Percentiles rank a stretch among this genome's conserved stretches.
phyloP scores from a whole-genome alignment of 2,113 vertebrate species.

The Elephantulus edwardii region DNA sequence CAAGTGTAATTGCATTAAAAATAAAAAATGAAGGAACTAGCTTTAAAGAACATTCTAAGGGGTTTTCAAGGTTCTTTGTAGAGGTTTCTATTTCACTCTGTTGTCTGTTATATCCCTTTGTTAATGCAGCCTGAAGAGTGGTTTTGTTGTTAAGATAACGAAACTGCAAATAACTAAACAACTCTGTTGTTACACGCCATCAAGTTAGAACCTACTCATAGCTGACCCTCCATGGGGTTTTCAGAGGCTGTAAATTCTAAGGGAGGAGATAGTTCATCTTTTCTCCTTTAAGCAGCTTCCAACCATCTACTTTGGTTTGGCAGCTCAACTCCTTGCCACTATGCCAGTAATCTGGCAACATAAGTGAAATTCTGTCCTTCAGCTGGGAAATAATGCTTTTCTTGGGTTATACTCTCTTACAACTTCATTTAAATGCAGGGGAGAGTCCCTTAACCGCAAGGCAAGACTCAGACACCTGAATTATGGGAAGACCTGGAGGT shows the following conservation, averaged over 20 bases:
- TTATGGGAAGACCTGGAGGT: slow-evolving; percentile 76
- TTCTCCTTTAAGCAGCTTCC: no score
- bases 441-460: slow-evolving; percentile 55
- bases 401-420: neutral
- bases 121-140: slow-evolving; percentile 37
- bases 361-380: slow-evolving; percentile 2
- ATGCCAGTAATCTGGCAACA: neutral
- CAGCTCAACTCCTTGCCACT: no score
- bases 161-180: slow-evolving; percentile 27
- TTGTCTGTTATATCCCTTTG: slow-evolving; percentile 53
- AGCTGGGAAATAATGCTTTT: slow-evolving; percentile 26
- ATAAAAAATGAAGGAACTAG: slow-evolving; percentile 49
- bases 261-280: no score
- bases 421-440: slow-evolving; percentile 18
- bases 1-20: slow-evolving; percentile 33
- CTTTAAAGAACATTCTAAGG: slow-evolving; percentile 67
- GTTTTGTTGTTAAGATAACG: slow-evolving; percentile 12
- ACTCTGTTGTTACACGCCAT: no score
- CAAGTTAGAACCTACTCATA: no score
- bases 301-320: no score
- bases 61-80: slow-evolving; percentile 49
- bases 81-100: neutral
- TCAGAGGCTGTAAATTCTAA: no score
- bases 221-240: no score
- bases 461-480: slow-evolving; percentile 49